A percentile compares a stretch with the other conserved stretches of the same genome.
phyloP scores from a whole-genome alignment of 2,888 invertebrate species.

The Caenorhabditis macrosperma region DNA sequence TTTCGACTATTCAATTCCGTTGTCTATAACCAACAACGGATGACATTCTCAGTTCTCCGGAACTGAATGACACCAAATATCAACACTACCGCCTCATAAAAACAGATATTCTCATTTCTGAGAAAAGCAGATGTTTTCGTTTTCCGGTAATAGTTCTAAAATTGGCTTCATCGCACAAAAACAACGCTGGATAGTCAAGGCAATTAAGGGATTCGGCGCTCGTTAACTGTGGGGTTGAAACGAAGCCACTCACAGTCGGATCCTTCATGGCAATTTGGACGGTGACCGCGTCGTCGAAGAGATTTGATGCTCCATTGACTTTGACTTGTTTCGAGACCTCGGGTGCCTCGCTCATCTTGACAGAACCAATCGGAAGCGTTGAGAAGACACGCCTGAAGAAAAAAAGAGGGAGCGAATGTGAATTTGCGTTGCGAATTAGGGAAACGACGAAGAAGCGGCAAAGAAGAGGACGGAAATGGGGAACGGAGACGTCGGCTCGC shows the following conservation, averaged over 20 bases:
- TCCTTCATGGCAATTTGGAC: conserved; percentile 19
- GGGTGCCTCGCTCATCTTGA: background rate
- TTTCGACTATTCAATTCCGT: no score
- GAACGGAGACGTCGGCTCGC: conserved; percentile 4
- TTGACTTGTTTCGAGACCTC: conserved; percentile 6
- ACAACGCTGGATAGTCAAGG: no score
- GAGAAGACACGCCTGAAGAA: background rate
- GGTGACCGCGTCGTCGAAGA: conserved; percentile 15
- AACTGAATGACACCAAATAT: no score
- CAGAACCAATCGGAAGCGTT: background rate
- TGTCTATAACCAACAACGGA: no score
- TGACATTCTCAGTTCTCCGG: no score
- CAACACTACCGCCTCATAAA: no score
- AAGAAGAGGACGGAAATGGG: background rate
- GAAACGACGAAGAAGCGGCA: background rate
- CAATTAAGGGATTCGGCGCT: no score
- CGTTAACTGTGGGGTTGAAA: background rate
- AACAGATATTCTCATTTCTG: no score
- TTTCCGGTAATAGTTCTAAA: no score
- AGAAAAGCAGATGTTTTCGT: no score
- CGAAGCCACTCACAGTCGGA: background rate
- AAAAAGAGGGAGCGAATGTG: background rate
- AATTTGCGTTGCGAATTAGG: background rate
- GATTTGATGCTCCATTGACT: conserved; percentile 1
- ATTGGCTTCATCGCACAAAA: no score